Conservation (phyloP, 2,888 invertebrate species). For the Malacosoma neustria region DNA sequence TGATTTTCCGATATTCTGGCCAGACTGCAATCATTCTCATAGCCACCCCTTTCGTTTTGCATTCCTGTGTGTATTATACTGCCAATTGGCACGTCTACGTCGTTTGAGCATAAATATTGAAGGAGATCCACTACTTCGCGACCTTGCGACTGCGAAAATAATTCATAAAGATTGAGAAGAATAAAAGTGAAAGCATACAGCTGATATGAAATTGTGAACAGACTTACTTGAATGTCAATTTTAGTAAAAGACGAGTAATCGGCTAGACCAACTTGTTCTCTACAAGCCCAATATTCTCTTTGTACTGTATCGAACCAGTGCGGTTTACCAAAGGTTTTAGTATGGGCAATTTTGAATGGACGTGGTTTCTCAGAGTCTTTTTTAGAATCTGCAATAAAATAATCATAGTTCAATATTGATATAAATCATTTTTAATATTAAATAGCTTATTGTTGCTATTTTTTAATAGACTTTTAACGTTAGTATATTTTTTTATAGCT, state of each 20-base stretch:
- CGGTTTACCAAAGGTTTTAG: constrained; percentile 92
- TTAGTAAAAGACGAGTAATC: constrained; percentile 99
- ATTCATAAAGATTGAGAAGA: not conserved
- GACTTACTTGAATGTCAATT: constrained; percentile 89
- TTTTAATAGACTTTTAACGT: too few species aligned
- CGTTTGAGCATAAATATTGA: constrained; percentile 96
- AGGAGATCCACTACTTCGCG: constrained; percentile 91
- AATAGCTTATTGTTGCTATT: too few species aligned
- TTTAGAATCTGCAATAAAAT: constrained; percentile 48
- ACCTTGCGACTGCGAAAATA: constrained; percentile 81
- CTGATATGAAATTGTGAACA: too few species aligned
- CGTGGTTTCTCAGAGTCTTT: constrained; percentile 25
- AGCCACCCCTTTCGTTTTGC: constrained; percentile 96
- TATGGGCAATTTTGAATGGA: constrained; percentile 81
- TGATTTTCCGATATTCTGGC: constrained; percentile 91
- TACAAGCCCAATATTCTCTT: constrained; percentile 93
- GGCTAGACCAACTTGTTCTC: constrained; percentile 93
- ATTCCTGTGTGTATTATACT: constrained; percentile 98
- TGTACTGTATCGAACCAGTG: constrained; percentile 93
- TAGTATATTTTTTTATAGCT: too few species aligned
- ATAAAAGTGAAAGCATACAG: not conserved
- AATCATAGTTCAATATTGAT: too few species aligned
- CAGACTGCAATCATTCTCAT: constrained; percentile 98
- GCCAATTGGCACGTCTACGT: constrained; percentile 95
- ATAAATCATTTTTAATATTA: too few species aligned